These are phyloP conservation scores for Limulus polyphemus DNA, from an alignment of 2,888 invertebrate species.

Conservation along the genomic window DNA sequence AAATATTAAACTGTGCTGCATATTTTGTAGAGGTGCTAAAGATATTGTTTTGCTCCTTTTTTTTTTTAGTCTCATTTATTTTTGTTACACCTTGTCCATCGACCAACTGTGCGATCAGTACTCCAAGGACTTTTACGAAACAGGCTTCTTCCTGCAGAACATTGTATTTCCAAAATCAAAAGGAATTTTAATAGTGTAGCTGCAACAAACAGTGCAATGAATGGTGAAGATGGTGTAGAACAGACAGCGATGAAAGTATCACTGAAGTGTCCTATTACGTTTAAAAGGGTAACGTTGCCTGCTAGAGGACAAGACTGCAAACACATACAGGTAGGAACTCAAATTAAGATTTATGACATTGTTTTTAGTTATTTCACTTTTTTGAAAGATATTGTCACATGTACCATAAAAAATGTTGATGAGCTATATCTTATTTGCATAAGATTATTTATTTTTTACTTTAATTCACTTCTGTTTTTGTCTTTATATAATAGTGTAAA, in stretches of 20 bases:
- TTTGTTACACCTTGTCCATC: conserved; percentile 89
- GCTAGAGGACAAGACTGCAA: conserved; percentile 92
- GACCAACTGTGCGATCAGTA: conserved; percentile 86
- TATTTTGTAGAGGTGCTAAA: background rate
- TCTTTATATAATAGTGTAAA: too few species aligned
- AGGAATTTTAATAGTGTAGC: conserved; percentile 73
- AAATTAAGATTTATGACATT: too few species aligned
- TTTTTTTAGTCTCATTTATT: conserved; percentile 80
- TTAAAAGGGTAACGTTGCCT: conserved; percentile 83
- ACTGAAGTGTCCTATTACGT: conserved; percentile 90
- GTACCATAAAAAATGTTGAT: too few species aligned
- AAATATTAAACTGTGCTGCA: too few species aligned
- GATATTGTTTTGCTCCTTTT: conserved; percentile 5
- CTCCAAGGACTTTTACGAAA: conserved; percentile 81
- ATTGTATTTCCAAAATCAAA: conserved; percentile 88
- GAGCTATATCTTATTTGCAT: too few species aligned
- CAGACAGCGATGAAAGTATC: conserved; percentile 49
- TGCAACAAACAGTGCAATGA: conserved; percentile 23
- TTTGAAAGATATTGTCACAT: too few species aligned
- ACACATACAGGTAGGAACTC: conserved; percentile 43
- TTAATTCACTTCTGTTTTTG: too few species aligned
- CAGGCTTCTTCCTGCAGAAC: conserved; percentile 76
- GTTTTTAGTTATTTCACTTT: too few species aligned
- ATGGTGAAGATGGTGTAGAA: conserved; percentile 37
- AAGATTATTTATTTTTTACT: too few species aligned